phyloP scores from a whole-genome alignment of 2,888 invertebrate species.

The Parthenolecanium corni region DNA sequence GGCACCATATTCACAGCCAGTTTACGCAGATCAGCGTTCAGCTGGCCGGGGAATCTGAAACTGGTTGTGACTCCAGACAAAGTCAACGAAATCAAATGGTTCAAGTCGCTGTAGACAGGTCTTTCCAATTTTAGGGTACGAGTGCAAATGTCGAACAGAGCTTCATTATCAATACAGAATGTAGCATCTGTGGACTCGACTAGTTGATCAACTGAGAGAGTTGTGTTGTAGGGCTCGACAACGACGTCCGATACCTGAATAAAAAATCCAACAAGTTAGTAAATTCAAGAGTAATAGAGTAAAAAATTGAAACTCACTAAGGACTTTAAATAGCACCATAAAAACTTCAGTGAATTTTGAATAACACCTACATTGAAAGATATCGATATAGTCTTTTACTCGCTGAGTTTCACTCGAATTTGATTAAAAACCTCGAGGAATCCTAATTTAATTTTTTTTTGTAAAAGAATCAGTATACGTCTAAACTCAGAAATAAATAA shows the following conservation, averaged over 20 bases:
- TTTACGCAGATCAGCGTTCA: slow-evolving; percentile 21
- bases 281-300: too few species aligned
- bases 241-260: slow-evolving; percentile 21
- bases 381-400: too few species aligned
- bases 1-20: slow-evolving; percentile 24
- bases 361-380: too few species aligned
- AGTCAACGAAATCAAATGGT: slow-evolving; percentile 21
- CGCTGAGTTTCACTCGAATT: too few species aligned
- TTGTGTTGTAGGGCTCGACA: slow-evolving; percentile 23
- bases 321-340: too few species aligned
- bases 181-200: slow-evolving; percentile 19
- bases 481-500: too few species aligned
- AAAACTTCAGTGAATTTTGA: too few species aligned
- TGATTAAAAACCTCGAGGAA: too few species aligned
- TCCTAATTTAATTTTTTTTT: too few species aligned
- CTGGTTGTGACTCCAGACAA: slow-evolving; percentile 22
- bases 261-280: too few species aligned
- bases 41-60: slow-evolving; percentile 22
- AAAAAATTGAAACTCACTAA: too few species aligned
- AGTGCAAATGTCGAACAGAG: slow-evolving; percentile 23
- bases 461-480: too few species aligned
- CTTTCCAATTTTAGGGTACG: slow-evolving; percentile 19
- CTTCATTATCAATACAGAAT: slow-evolving; percentile 25
- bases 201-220: slow-evolving; percentile 14
- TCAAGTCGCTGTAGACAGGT: slow-evolving; percentile 22